Conservation (phyloP, 2,797 vertebrate genomes). For the Ctenochaetus hawaiiensis region DNA sequence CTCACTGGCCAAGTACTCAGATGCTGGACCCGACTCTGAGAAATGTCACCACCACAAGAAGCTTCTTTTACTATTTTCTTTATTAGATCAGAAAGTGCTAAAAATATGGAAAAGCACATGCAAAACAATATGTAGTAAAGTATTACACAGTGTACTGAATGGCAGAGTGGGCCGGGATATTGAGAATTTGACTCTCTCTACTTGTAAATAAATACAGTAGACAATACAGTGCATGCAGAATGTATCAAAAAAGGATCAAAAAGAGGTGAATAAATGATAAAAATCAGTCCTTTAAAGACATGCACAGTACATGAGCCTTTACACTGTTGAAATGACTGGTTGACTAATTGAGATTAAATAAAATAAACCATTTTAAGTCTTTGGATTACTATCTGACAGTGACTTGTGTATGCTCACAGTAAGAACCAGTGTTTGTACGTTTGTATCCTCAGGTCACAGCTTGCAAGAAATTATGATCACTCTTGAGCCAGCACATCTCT, state of each 20-base stretch:
- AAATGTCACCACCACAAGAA: constrained; percentile 15
- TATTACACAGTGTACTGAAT: not conserved
- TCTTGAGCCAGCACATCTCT: constrained; percentile 28
- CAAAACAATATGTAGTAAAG: not conserved
- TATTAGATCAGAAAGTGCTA: constrained; percentile 3
- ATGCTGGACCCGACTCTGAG: constrained; percentile 24
- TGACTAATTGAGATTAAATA: not conserved
- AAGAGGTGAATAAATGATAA: not conserved
- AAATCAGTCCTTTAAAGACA: not conserved
- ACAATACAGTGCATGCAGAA: not conserved
- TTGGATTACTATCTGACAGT: not conserved
- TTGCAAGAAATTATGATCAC: constrained; percentile 24
- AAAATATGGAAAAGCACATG: not conserved
- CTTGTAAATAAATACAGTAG: too few relatives aligned
- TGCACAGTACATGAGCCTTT: not conserved
- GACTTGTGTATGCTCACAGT: constrained; percentile 30
- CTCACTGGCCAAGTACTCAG: constrained; percentile 52
- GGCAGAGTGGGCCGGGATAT: not conserved
- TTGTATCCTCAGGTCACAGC: constrained; percentile 28
- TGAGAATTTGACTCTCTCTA: not conserved
- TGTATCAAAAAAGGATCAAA: not conserved
- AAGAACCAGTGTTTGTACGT: not conserved
- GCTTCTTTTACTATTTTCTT: not conserved
- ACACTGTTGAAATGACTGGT: not conserved
- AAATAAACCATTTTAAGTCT: too few relatives aligned